These are phyloP conservation scores for Champsocephalus esox DNA, from an alignment of 2,797 vertebrate species.

Conservation along the genomic window DNA sequence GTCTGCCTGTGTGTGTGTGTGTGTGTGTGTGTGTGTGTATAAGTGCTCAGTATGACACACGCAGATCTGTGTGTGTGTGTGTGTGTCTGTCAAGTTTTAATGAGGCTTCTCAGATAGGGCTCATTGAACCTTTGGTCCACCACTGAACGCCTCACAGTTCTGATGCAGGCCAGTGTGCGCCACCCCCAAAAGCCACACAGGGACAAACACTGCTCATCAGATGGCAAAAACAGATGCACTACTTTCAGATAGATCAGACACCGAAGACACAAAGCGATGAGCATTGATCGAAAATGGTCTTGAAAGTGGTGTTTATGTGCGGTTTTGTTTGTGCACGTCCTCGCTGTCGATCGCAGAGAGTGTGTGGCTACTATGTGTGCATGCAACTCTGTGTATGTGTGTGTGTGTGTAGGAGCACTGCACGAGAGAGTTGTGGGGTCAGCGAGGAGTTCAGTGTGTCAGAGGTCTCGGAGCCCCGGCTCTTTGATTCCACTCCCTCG, in stretches of 20 bases:
- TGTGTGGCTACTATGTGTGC: slow-evolving; percentile 29
- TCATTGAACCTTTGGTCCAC: slow-evolving; percentile 67
- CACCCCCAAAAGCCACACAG: slow-evolving; percentile 45
- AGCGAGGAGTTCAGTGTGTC: slow-evolving; percentile 80
- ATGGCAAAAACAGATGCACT: slow-evolving; percentile 54
- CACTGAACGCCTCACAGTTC: slow-evolving; percentile 58
- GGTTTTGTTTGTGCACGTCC: slow-evolving; percentile 35
- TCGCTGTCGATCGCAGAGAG: slow-evolving; percentile 12
- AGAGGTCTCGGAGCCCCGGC: slow-evolving; percentile 79
- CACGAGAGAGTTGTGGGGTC: slow-evolving; percentile 68
- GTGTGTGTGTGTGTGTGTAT: slow-evolving; percentile 1
- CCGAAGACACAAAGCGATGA: slow-evolving; percentile 32
- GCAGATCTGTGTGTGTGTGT: slow-evolving; percentile 35
- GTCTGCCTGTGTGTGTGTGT: slow-evolving; percentile 28
- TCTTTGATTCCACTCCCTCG: slow-evolving; percentile 84
- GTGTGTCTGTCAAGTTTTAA: slow-evolving; percentile 66
- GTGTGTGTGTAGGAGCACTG: slow-evolving; percentile 18
- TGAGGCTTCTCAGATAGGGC: slow-evolving; percentile 68
- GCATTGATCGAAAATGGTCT: slow-evolving; percentile 41
- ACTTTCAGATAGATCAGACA: slow-evolving; percentile 43
- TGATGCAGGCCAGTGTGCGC: slow-evolving; percentile 46
- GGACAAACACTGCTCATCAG: slow-evolving; percentile 58
- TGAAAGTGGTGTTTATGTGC: slow-evolving; percentile 9
- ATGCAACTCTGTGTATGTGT: slow-evolving; percentile 4
- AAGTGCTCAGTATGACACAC: slow-evolving; percentile 36